phyloP scores from a whole-genome alignment of 1,140 invertebrate species.

The Planococcus citri region DNA sequence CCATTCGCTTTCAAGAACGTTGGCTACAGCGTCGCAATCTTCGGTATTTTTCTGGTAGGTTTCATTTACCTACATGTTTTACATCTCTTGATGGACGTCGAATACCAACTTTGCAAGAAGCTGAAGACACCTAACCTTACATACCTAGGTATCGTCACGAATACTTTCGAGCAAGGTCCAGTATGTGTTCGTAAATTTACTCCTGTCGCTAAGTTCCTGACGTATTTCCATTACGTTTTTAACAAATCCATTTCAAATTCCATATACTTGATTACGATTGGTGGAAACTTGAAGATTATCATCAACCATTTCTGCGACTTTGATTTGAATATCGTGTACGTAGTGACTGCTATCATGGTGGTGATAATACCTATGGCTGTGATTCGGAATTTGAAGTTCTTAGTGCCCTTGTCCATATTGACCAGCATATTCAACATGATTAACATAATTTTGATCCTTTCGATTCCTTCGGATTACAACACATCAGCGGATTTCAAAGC shows the following conservation, averaged over 20 bases:
- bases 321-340: neutral
- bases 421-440: neutral
- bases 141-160: conserved; percentile 49
- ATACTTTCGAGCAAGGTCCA: conserved; percentile 46
- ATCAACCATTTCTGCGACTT: neutral
- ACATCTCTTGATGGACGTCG: neutral
- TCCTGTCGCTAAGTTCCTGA: neutral
- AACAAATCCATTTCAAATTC: neutral
- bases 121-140: conserved; percentile 41
- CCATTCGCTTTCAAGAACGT: conserved; percentile 40
- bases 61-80: neutral
- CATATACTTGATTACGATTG: neutral
- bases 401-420: neutral
- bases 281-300: neutral
- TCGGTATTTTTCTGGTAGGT: conserved; percentile 32
- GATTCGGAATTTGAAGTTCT: neutral
- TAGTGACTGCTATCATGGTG: neutral
- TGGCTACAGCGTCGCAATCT: conserved; percentile 36
- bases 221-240: neutral
- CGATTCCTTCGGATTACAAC: no score
- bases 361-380: neutral
- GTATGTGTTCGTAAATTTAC: conserved; percentile 40
- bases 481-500: neutral
- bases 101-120: conserved; percentile 41
- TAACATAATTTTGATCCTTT: neutral